phyloP scores from a whole-genome alignment of 2,797 vertebrate species.

The Dermochelys coriacea region DNA sequence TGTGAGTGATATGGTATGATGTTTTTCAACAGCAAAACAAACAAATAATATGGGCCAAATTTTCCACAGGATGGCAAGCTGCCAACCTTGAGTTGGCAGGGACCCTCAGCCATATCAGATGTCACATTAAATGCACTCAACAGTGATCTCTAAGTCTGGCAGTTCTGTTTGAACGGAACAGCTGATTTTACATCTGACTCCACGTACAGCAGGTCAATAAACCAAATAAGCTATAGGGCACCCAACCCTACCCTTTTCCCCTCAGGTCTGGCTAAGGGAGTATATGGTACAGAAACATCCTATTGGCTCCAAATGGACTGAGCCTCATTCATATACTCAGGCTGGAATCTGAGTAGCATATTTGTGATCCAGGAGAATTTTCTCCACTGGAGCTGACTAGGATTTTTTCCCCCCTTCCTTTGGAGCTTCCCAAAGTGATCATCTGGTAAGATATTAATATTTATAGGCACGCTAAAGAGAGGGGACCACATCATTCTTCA shows the following conservation, averaged over 20 bases:
- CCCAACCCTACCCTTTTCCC: not conserved
- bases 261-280: not conserved
- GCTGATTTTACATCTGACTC: not conserved
- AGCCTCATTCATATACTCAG: not conserved
- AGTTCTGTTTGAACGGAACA: not conserved
- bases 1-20: not conserved
- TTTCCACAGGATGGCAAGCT: not conserved
- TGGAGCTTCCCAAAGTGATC: not conserved
- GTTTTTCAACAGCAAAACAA: constrained; percentile 23
- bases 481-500: not conserved
- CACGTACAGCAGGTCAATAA: constrained; percentile 12
- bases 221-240: not conserved
- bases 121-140: not conserved
- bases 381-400: not conserved
- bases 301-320: not conserved
- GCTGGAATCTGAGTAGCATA: not conserved
- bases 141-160: not conserved
- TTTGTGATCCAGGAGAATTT: not conserved
- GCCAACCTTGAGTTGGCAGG: not conserved
- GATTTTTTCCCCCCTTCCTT: not conserved
- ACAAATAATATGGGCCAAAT: constrained; percentile 15
- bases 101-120: not conserved
- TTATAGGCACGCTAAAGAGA: not conserved
- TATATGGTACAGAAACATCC: not conserved
- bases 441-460: not conserved